Base-by-base conservation (phyloP, 2,888 invertebrate species). In the Nomada goodeniana region DNA sequence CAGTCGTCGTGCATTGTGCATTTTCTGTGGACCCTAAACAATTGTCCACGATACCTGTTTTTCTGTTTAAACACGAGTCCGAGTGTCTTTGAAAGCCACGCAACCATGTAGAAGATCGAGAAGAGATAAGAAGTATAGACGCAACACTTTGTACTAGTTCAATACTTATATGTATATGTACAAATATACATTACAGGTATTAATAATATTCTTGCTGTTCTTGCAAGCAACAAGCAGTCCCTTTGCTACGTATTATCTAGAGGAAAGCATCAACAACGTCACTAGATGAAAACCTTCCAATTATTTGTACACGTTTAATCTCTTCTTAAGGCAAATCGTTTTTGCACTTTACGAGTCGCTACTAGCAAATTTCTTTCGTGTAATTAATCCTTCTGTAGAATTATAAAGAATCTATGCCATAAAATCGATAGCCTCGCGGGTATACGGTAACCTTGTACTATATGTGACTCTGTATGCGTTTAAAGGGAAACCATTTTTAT, bases 291-390 rank as follows among this genome's bases (percentile, higher is more conserved):
- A 44, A 59, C 11, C 36, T 20, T 63, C 23, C 20, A 13, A 57
- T 75, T 67, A 52, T 77, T 80, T 77, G 71, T 80, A 63, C 77
- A 63, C 52, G 26, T 67, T 65, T 63, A 72, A 70, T 70, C 60
- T 77, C 70, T 83, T 70, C 64, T 83, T 76, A 81, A 86, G 86
- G 80, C 84, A 80, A 84, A 79, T 59, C 36, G 55, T 55, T 74
- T 84, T 86, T 84, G 81, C 75, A 84, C 81, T 82, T 57, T 67
- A 52, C 50, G 65, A 57, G 76, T 76, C 47, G 13, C 50, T 60
- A 47, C 47, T 59, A 44, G 23, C 18, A 59, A 59, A 13, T 70
- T 15, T n/a, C 4, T 29, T 29, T 29, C 57, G 4, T 2, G 13
- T 23, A 42, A 69, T 59, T 15, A 47, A 29, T 63, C 29, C 26